These are phyloP conservation scores for Pseudorasbora parva DNA, from an alignment of 2,113 vertebrate genomes.

Conservation along the genomic window DNA sequence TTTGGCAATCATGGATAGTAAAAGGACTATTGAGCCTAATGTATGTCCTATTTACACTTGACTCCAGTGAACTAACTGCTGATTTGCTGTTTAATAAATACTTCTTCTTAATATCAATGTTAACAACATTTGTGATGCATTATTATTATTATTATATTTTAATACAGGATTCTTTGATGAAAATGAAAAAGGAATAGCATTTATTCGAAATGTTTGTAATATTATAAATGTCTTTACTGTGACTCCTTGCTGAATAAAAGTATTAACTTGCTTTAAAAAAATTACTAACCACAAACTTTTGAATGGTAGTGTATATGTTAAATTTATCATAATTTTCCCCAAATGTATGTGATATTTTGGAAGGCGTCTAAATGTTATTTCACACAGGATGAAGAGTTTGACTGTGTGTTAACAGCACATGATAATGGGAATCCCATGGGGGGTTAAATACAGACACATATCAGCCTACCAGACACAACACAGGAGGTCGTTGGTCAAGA, in stretches of 20 bases:
- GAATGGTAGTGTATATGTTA: no score
- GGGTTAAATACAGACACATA: slow-evolving; percentile 72
- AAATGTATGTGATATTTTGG: no score
- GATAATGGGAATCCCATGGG: slow-evolving; percentile 67
- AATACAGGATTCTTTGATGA: background rate
- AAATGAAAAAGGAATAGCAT: background rate
- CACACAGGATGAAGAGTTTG: slow-evolving; percentile 31
- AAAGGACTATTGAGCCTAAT: slow-evolving; percentile 26
- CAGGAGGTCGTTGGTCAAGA: slow-evolving; percentile 44
- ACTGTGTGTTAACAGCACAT: slow-evolving; percentile 42
- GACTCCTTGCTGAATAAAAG: no score
- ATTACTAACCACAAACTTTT: no score
- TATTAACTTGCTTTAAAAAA: no score
- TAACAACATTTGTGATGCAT: background rate
- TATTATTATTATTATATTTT: background rate
- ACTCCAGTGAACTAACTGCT: slow-evolving; percentile 8
- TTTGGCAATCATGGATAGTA: slow-evolving; percentile 10
- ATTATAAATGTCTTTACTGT: background rate
- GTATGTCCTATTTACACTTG: slow-evolving; percentile 28
- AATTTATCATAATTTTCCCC: no score
- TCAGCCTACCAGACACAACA: slow-evolving; percentile 73
- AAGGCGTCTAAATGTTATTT: slow-evolving; percentile 35
- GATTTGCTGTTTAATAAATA: background rate
- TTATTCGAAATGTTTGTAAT: background rate
- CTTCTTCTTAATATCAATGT: background rate